Conservation (phyloP, 2,797 vertebrate species). For the Myotis myotis region DNA sequence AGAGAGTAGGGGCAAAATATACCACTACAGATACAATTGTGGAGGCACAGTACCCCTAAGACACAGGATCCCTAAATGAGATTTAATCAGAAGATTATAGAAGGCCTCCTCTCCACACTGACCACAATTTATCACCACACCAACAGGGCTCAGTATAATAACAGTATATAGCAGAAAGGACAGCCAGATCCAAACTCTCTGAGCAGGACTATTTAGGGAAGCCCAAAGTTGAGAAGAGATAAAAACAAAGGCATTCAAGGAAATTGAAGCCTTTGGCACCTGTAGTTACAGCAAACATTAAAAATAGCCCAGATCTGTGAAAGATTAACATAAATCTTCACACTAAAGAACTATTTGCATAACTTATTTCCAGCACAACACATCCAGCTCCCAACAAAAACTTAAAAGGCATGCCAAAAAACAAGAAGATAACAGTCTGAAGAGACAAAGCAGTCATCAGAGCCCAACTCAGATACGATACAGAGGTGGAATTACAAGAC, state of each 20-base stretch:
- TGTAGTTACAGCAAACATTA: not conserved
- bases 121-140: not conserved
- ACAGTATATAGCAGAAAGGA: not conserved
- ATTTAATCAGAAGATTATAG: not conserved
- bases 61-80: not conserved
- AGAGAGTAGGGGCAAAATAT: fast-evolving
- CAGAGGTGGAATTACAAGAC: not conserved
- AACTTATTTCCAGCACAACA: not conserved
- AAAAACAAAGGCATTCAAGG: not conserved
- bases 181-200: not conserved
- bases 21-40: not conserved
- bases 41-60: not conserved
- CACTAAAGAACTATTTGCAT: not conserved
- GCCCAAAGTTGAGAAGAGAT: not conserved
- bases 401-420: not conserved
- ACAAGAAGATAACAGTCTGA: not conserved
- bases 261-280: not conserved
- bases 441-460: not conserved
- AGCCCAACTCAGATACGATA: not conserved
- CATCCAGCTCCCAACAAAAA: not conserved
- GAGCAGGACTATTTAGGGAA: not conserved
- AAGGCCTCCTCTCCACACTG: not conserved
- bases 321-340: not conserved
- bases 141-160: not conserved
- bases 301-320: not conserved